Base-by-base conservation (phyloP, 2,797 vertebrate species). In the Acanthis flammea region DNA sequence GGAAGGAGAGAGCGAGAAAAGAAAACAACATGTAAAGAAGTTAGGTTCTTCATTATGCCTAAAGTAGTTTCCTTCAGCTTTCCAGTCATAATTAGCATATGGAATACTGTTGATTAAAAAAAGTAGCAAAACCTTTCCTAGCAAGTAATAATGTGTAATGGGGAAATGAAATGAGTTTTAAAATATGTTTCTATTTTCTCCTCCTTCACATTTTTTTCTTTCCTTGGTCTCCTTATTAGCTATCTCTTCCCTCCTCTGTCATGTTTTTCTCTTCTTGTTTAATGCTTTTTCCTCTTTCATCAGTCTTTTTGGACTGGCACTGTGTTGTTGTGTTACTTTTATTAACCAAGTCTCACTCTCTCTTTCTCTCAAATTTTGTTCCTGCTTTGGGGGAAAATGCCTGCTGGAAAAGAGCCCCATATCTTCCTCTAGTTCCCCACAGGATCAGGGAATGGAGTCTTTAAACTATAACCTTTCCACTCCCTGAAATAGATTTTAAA, bases 401-500 rank as follows among this genome's bases (percentile, higher is more conserved):
- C 10, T 62, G 10, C 55, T 87, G 71, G 72, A 91, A 88, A 90
- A 62, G 47, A 84, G 14, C 14, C 6, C 6, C 72, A 9, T 48
- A 48, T 41, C 17, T 89, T 74, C 65, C 37, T 87, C 28, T 75
- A 76, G 58, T 58, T 88, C 67, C n/a, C 39, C 37, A 37, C 61
- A 72, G 54, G 31, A 33, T 65, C 23, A 86, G 27, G 12, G 14
- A 16, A 48, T 71, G 48, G 16, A 65, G 51, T 67, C 89, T 94
- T 95, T 92, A 70, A 88, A 90, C 58, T 75, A 9, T 51, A 79
- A 58, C 19, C 33, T 76, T 87, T 89, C 48, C 53, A 28, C 71
- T 85, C 23, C 91, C 71, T 76, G 78, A 93, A 95, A 95, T 85
- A 95, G 91, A 92, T 76, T 76, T 93, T 66, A 60, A 92, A 87